A percentile compares a stretch with the other conserved stretches of the same genome.
Conservation (phyloP, 1,140 invertebrate genomes). For the Nasonia vitripennis region DNA sequence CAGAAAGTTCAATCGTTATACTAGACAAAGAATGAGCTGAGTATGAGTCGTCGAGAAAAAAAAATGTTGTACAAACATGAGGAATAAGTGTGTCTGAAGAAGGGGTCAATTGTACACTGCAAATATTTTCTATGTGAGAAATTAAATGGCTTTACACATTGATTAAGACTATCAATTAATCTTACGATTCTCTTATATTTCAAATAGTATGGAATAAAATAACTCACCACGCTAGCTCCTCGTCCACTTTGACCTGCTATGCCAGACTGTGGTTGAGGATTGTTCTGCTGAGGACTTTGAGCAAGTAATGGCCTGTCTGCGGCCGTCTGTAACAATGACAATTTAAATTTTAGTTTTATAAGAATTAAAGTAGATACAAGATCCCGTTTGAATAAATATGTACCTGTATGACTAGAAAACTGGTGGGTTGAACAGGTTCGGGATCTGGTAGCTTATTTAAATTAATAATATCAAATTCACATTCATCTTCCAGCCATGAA, state of each 20-base stretch:
- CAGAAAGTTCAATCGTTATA: conserved; percentile 18
- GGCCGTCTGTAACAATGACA: conserved; percentile 74
- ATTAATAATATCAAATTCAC: conserved; percentile 95
- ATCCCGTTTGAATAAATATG: background rate
- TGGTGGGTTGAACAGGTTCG: conserved; percentile 81
- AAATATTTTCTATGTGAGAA: conserved; percentile 50
- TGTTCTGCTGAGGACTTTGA: conserved; percentile 75
- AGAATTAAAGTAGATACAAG: background rate
- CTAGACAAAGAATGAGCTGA: conserved; percentile 39
- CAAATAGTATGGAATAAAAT: conserved; percentile 37
- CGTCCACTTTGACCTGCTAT: conserved; percentile 89
- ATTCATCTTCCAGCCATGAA: conserved; percentile 95
- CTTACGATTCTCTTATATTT: conserved; percentile 30
- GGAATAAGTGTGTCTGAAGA: conserved; percentile 38
- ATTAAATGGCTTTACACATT: conserved; percentile 48
- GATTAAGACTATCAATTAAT: conserved; percentile 39
- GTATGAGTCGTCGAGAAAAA: conserved; percentile 26
- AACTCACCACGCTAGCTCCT: conserved; percentile 90
- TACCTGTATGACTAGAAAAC: conserved; percentile 94
- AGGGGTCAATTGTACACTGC: conserved; percentile 44
- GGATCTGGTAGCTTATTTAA: conserved; percentile 86
- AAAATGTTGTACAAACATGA: conserved; percentile 38
- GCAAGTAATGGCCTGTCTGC: conserved; percentile 80
- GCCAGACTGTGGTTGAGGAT: conserved; percentile 78
- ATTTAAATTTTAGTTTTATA: conserved; percentile 15